Percentiles rank a stretch among this genome's conserved stretches.
phyloP scores from a whole-genome alignment of 2,113 vertebrate species.

The Capricornis sumatraensis region DNA sequence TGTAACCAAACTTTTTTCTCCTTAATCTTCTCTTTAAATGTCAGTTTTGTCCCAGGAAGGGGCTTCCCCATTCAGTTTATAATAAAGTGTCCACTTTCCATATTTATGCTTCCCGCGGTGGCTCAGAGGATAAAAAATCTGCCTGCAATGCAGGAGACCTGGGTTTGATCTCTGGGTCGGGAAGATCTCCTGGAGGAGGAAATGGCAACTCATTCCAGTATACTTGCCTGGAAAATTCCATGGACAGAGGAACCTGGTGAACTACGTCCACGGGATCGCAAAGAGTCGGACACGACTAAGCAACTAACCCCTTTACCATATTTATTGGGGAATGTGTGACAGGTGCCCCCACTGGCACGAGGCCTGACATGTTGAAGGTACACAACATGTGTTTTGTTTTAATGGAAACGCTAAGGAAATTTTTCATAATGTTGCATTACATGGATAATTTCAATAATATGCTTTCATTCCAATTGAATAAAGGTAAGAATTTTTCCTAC shows the following conservation, averaged over 20 bases:
- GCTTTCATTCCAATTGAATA: background rate
- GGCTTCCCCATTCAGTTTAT: background rate
- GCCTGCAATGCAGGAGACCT: background rate
- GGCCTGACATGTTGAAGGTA: background rate
- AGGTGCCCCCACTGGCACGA: background rate
- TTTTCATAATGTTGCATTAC: background rate
- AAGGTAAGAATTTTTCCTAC: background rate
- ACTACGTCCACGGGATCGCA: background rate
- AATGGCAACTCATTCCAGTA: background rate
- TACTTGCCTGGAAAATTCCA: background rate
- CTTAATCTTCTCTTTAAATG: background rate
- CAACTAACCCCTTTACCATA: background rate
- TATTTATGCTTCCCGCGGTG: background rate
- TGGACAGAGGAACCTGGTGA: background rate
- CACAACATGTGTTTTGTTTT: background rate
- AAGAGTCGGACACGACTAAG: background rate
- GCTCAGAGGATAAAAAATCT: background rate
- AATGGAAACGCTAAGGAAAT: background rate
- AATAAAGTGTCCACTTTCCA: background rate
- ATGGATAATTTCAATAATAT: background rate
- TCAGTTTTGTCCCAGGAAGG: constrained; percentile 10
- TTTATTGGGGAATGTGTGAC: background rate
- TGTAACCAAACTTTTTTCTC: background rate
- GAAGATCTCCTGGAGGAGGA: background rate
- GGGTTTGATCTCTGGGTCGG: background rate